A percentile compares a stretch with the other conserved stretches of the same genome.
Conservation (phyloP, 2,113 vertebrate genomes). For the Poeciliopsis prolifica region DNA sequence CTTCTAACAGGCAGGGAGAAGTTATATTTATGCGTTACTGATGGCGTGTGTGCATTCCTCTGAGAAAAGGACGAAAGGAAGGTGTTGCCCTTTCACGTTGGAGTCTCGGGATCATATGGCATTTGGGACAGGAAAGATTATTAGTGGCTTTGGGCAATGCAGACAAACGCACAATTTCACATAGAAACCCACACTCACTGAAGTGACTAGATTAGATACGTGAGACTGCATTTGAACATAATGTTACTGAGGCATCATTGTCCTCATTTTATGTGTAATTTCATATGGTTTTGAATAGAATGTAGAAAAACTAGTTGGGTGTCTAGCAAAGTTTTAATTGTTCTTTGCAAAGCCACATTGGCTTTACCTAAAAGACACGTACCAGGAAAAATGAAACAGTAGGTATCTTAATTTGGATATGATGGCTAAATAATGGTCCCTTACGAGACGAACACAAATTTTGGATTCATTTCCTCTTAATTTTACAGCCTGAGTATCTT, state of each 20-base stretch:
- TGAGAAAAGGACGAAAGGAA: slow-evolving; percentile 18
- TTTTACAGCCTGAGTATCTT: too few species aligned
- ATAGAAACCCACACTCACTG: neutral
- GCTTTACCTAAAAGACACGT: too few species aligned
- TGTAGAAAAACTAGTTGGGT: neutral
- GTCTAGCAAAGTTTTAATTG: neutral
- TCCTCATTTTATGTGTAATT: neutral
- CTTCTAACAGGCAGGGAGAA: neutral
- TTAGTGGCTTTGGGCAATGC: slow-evolving; percentile 43
- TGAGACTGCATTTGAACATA: neutral
- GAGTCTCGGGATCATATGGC: slow-evolving; percentile 42
- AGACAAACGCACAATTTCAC: slow-evolving; percentile 2
- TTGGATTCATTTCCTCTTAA: too few species aligned
- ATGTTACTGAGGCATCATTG: neutral
- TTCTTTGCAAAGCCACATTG: neutral
- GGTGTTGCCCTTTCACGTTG: slow-evolving; percentile 58
- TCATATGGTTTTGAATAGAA: neutral
- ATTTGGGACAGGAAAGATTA: slow-evolving; percentile 60
- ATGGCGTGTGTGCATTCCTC: neutral
- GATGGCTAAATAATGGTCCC: neutral
- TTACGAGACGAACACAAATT: too few species aligned
- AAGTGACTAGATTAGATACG: neutral
- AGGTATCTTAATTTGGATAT: neutral
- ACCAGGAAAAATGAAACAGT: too few species aligned
- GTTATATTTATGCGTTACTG: slow-evolving; percentile 2